Evolutionary conservation across 2,113 vertebrate genomes (phyloP).

Genomic region (Calidris pugnax): DNA sequence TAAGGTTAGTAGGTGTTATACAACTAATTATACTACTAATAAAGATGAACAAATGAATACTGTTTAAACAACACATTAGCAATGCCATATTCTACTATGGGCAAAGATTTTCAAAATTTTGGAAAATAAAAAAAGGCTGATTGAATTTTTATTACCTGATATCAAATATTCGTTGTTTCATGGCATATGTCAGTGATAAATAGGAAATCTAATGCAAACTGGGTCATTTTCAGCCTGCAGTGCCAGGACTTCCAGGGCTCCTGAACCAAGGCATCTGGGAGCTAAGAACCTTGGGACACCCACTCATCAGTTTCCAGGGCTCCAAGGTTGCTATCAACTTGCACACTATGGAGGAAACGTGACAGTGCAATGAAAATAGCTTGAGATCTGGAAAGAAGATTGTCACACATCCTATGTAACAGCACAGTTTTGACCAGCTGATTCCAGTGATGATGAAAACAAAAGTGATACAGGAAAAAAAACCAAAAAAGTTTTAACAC

Average conservation of each 20-base stretch:
- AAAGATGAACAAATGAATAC: not conserved
- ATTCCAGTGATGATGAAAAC: not conserved
- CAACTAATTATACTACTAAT: not conserved
- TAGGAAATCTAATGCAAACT: not conserved
- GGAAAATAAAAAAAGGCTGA: not conserved
- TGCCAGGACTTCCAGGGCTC: not conserved
- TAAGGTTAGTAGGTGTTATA: not conserved
- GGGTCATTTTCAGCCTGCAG: not conserved
- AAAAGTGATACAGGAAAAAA: not conserved
- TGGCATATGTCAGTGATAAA: not conserved
- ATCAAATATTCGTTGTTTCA: not conserved
- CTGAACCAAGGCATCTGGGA: not conserved
- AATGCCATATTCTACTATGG: not conserved
- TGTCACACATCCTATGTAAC: not conserved
- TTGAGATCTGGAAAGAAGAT: not conserved
- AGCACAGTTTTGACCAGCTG: not conserved
- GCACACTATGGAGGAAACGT: not conserved
- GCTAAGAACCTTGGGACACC: not conserved
- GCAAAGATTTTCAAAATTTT: not conserved
- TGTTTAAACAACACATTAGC: not conserved
- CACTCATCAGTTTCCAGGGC: not conserved
- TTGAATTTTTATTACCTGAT: not conserved
- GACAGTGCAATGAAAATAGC: not conserved
- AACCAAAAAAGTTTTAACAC: not conserved
- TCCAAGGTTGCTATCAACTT: not conserved